Evolutionary conservation across 1,140 invertebrate species (phyloP), one percentile per base, ranked within the genome.

Genomic region (Brachionus paranguensis): DNA sequence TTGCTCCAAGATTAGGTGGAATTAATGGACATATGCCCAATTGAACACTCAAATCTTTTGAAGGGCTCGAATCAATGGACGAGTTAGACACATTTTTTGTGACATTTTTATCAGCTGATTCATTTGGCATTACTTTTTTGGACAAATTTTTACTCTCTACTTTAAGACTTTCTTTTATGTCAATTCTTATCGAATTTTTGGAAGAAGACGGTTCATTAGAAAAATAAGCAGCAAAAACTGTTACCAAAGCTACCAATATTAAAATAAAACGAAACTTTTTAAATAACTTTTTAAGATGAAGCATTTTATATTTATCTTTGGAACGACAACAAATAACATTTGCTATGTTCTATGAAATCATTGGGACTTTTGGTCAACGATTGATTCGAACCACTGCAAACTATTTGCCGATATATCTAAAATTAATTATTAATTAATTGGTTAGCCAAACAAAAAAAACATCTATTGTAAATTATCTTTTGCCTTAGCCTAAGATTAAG

Each of bases 1-100:
- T 76, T 50, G 72, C 11, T 7, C 72, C 72, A n/a, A 76, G 43
- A 76, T 76, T 76, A 4, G 72, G 72, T 20, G 72, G 72, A 37
- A 76, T 76, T 47, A 76, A 24, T 20, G 72, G 72, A 76, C 72
- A 76, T 29, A 50, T 14, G n/a, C 3, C n/a, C 17, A 72, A 3
- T 20, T 72, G 33, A 41, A 17, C 2, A 17, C 12, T 72, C 7
- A 8, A 10, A 45, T 41, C 33, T 43, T 20, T 12, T 17, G 37
- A 43, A 5, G 2, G 0, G 17, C 6, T 27, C 1, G 68, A 43
- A 43, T 20, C 17, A 43, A n/a, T 20, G 14, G 37, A 17, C 41
- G 33, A 43, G 2, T 72, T 37, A 2, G 33, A 37, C 33, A 37
- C 5, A 37, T 3, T 43, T 10, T 6, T 72, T 37, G 33, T 8